These are phyloP conservation scores for Bostrychus sinensis DNA, from an alignment of 2,113 vertebrate genomes.

Conservation along the genomic window DNA sequence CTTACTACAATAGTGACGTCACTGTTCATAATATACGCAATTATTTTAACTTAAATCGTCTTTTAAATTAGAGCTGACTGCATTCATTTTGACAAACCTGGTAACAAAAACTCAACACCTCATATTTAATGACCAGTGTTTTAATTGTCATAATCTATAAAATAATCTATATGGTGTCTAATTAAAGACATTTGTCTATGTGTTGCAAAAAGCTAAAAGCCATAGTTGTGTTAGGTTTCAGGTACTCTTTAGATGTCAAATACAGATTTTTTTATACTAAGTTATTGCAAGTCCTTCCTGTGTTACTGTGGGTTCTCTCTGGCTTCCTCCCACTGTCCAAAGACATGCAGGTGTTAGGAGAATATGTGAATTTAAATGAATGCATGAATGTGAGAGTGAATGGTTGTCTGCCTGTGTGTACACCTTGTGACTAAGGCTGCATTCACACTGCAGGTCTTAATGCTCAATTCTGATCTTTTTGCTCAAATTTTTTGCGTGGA, in stretches of 20 bases:
- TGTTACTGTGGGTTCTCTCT: too few relatives aligned
- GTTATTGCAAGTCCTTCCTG: not conserved
- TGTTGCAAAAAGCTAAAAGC: too few relatives aligned
- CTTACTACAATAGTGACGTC: not conserved
- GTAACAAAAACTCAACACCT: slow-evolving; percentile 13
- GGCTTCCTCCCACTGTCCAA: too few relatives aligned
- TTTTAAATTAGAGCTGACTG: slow-evolving; percentile 4
- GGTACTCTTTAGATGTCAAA: slow-evolving; percentile 7
- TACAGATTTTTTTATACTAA: not conserved
- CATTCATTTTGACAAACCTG: not conserved
- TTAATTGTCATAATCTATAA: slow-evolving; percentile 3
- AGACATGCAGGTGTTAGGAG: too few relatives aligned
- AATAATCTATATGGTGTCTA: not conserved
- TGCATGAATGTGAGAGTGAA: too few relatives aligned
- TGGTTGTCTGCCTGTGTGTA: too few relatives aligned
- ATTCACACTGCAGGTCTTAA: too few relatives aligned
- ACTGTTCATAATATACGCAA: not conserved
- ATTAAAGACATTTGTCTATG: not conserved
- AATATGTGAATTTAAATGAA: too few relatives aligned
- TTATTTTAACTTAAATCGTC: slow-evolving; percentile 12
- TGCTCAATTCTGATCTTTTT: too few relatives aligned
- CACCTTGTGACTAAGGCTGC: too few relatives aligned
- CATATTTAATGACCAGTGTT: not conserved
- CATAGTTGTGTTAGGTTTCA: slow-evolving; percentile 7
- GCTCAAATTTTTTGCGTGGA: too few relatives aligned